Base-by-base conservation (phyloP, 2,888 invertebrate species). In the Smittia sp. region DNA sequence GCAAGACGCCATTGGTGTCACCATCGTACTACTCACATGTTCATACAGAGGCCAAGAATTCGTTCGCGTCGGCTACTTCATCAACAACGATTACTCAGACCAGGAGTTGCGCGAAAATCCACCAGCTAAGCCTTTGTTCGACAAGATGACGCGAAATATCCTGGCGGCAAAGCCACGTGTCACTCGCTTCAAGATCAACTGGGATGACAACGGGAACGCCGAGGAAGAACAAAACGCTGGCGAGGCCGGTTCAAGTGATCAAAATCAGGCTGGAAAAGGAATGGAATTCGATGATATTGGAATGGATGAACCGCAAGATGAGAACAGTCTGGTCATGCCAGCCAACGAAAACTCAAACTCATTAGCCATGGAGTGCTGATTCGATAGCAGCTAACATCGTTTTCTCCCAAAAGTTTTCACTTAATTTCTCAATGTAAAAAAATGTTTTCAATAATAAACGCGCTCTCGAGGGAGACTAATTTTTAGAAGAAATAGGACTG, bases 31-130 rank as follows among this genome's bases (percentile, higher is more conserved):
- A 15, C 84, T 99, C 67, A 97, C 97, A 1, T 98, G 98, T 83
- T 94, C 94, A 0, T 98, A 98, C 80, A 85, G 93, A 76, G 88
- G 89, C 7, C 96, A 93, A 80, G 98, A 98, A 83, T 99, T 99
- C 81, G 96, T 98, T 1, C 87, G 98, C 75, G 96, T 99, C 1
- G 99, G 98, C 1, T 99, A 98, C 82, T 99, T 98, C 80, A 98
- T 99, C 74, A 98, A 98, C 80, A 98, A 98, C 79, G 98, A 98
- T 80, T 99, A 99, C 80, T 88, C 86, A 2, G 97, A 98, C 78
- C 91, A 92, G 0, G 98, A 98, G 79, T 83, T 98, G 76, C 87
- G 92, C 68, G 98, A 98, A 81, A 97, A 95, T 81, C 96, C 97
- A 1, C 98, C 99, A 7, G 85, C 93, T 3, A 90, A 91, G 75